Conservation (phyloP, 2,113 vertebrate genomes). For the Donacobius atricapilla region DNA sequence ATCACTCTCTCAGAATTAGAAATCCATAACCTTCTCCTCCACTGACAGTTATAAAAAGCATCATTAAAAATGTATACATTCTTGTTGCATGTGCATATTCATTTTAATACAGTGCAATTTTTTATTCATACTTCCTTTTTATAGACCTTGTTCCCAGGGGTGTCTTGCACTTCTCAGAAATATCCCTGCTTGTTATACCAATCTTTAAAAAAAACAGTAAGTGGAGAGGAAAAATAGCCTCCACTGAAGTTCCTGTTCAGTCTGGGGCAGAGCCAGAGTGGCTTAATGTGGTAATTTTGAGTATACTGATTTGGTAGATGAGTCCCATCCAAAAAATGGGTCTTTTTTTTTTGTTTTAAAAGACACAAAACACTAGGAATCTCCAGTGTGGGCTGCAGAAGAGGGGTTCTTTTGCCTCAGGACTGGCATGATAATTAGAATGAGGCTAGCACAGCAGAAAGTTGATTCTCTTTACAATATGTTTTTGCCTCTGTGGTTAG, state of each 20-base stretch:
- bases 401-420: neutral
- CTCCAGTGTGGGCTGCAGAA: neutral
- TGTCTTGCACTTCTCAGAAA: neutral
- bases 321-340: neutral
- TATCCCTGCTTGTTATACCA: neutral
- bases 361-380: neutral
- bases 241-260: neutral
- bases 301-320: neutral
- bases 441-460: constrained; percentile 33
- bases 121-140: constrained; percentile 11
- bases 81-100: neutral
- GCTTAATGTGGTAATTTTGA: neutral
- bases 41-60: neutral
- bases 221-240: neutral
- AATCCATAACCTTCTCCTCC: neutral
- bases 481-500: constrained; percentile 15
- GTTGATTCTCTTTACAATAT: constrained; percentile 34
- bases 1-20: neutral
- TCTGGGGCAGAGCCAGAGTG: neutral
- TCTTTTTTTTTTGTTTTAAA: neutral
- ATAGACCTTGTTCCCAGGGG: neutral
- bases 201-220: neutral
- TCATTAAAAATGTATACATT: neutral
- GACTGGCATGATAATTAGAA: constrained; percentile 33
- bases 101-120: neutral